These are phyloP conservation scores for Sebastolobus alascanus DNA, from an alignment of 2,797 vertebrate genomes.

Conservation along the genomic window DNA sequence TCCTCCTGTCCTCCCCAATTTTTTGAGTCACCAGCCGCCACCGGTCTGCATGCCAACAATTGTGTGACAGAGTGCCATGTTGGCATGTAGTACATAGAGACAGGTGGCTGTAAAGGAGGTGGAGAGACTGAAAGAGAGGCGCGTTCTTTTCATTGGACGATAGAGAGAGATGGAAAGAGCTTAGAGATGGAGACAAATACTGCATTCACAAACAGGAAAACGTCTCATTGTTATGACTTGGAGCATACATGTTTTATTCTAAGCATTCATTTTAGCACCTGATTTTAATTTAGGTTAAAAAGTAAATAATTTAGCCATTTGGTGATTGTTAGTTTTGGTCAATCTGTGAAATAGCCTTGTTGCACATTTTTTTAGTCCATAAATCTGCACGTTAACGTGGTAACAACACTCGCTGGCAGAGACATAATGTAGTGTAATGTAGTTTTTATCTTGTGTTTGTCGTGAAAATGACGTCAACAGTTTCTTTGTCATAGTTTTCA, in stretches of 20 bases:
- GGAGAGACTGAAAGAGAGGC: slow-evolving; percentile 39
- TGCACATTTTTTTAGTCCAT: background rate
- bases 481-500: too few species aligned
- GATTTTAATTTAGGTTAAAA: background rate
- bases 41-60: slow-evolving; percentile 1
- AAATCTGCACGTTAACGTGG: background rate
- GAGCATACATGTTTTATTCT: background rate
- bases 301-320: background rate
- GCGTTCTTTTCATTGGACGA: slow-evolving; percentile 19
- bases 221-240: background rate
- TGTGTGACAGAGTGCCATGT: slow-evolving; percentile 32
- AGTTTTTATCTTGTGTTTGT: background rate
- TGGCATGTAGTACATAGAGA: slow-evolving; percentile 59
- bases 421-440: background rate
- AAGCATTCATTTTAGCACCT: background rate
- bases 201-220: slow-evolving; percentile 12
- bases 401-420: background rate
- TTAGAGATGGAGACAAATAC: slow-evolving; percentile 11
- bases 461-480: background rate
- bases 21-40: too few species aligned
- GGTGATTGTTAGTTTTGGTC: background rate
- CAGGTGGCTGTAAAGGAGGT: slow-evolving; percentile 68
- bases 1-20: too few species aligned
- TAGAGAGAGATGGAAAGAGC: slow-evolving; percentile 1
- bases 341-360: background rate